phyloP scores from a whole-genome alignment of 2,113 vertebrate genomes.

The Boleophthalmus pectinirostris region DNA sequence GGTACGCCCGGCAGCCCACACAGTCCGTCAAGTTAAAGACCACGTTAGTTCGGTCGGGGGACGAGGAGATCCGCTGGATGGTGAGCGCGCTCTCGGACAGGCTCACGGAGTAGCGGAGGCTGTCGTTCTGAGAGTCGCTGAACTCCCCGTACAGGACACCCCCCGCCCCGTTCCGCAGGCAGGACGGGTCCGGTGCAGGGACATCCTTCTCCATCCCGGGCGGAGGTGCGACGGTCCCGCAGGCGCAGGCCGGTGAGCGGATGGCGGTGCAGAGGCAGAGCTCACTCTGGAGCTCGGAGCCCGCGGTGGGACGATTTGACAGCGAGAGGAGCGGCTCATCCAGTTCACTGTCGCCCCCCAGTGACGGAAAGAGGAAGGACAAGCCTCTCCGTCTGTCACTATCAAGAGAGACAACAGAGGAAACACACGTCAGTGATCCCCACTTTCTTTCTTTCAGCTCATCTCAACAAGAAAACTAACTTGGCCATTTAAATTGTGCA shows the following conservation, averaged over 20 bases:
- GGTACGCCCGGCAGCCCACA: constrained; percentile 71
- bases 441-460: background rate
- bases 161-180: constrained; percentile 55
- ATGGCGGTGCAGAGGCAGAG: constrained; percentile 52
- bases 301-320: constrained; percentile 59
- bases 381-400: constrained; percentile 5
- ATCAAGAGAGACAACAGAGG: too few species aligned
- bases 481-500: too few species aligned
- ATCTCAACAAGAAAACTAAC: too few species aligned
- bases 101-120: constrained; percentile 72
- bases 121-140: constrained; percentile 65
- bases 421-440: background rate
- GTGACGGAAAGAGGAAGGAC: constrained; percentile 67
- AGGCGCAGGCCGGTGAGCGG: constrained; percentile 53
- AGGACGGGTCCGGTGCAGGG: constrained; percentile 59
- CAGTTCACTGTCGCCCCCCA: constrained; percentile 68
- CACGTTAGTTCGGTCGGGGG: constrained; percentile 62
- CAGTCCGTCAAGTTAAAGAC: constrained; percentile 75
- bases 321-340: constrained; percentile 23
- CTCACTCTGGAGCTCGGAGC: constrained; percentile 41
- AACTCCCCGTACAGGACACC: constrained; percentile 75
- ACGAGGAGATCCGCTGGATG: constrained; percentile 65
- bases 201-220: constrained; percentile 69
- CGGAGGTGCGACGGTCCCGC: constrained; percentile 58
- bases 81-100: constrained; percentile 70